Base-by-base conservation (phyloP, 2,888 invertebrate genomes). In the Pasiphila rectangulata region DNA sequence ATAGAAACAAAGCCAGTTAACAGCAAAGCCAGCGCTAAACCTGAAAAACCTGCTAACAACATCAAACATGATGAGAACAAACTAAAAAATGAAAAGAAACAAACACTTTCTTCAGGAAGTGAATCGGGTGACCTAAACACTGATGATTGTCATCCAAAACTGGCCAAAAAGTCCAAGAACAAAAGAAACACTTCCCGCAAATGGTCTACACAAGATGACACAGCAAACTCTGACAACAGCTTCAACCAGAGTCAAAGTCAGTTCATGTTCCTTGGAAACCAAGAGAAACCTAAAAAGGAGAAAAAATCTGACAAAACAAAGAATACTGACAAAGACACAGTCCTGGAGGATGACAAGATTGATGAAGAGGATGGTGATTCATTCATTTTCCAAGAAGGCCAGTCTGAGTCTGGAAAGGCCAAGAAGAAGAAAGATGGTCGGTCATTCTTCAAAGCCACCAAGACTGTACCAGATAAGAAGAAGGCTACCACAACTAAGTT, bases 191-290 rank as follows among this genome's bases (percentile, higher is more conserved):
- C 82, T 37, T 71, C 84, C 4, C 79, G 91, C 20, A 92, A 90
- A 70, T 92, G 92, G 92, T 91, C 91, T 16, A 92, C 92, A 7
- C 71, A 92, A 15, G 92, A 92, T 61, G 85, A 89, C 43, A 76
- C 88, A 12, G 75, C 83, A 1, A 86, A 83, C 57, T 86, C 88
- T 57, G 85, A 84, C 57, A 80, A 79, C 21, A 61, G 54, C 41
- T 83, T 73, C 52, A 72, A 69, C n/a, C 75, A 76, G 48, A 79
- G 72, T 56, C 74, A 78, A 36, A 86, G 87, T 53, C 88, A 89
- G 53, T 89, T 89, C 70, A 72, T 88, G 10, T 85, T 88, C 52
- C 85, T 89, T 56, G 83, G 88, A 49, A 82, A 76, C 42, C 79
- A 80, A 9, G 85, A 89, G 20, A 88, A 88, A 43, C 72, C 76